These are phyloP conservation scores for Parnassius orleans DNA, from an alignment of 2,888 invertebrate genomes.

Conservation along the genomic window DNA sequence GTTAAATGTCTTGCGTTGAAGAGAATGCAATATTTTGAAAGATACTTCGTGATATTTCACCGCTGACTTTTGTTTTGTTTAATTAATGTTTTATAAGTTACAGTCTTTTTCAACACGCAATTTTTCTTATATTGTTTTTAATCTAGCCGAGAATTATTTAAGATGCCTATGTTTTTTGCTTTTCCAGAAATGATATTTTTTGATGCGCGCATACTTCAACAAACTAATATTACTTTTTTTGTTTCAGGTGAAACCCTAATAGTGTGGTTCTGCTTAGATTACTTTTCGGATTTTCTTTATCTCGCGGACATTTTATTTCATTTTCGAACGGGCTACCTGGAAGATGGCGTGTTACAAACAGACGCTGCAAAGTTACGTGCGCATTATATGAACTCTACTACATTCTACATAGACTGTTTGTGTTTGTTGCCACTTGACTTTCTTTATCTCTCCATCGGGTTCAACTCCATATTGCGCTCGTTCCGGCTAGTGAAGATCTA, in stretches of 20 bases:
- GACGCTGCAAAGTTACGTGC: constrained; percentile 95
- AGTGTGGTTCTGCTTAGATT: constrained; percentile 98
- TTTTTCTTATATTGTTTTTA: constrained; percentile 37
- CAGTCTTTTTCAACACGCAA: too few species aligned
- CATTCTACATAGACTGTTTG: constrained; percentile 99
- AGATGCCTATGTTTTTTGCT: constrained; percentile 1
- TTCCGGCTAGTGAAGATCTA: constrained; percentile 98
- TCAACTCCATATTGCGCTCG: constrained; percentile 96
- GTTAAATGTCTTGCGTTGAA: constrained; percentile 49
- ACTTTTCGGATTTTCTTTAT: constrained; percentile 97
- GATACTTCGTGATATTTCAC: constrained; percentile 46
- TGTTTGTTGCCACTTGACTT: constrained; percentile 98
- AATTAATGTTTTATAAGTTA: constrained; percentile 38
- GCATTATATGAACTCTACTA: constrained; percentile 98
- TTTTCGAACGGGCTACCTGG: constrained; percentile 97
- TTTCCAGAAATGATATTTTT: constrained; percentile 4
- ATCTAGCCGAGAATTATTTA: constrained; percentile 34
- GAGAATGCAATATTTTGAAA: constrained; percentile 55
- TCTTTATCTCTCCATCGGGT: constrained; percentile 98
- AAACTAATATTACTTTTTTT: constrained; percentile 33
- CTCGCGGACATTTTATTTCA: constrained; percentile 97
- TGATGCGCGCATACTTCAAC: constrained; percentile 21
- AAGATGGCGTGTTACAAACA: constrained; percentile 98
- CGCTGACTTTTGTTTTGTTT: constrained; percentile 50
- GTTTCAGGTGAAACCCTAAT: constrained; percentile 90